phyloP scores from a whole-genome alignment of 2,113 vertebrate genomes.

The Phyllopteryx taeniolatus region DNA sequence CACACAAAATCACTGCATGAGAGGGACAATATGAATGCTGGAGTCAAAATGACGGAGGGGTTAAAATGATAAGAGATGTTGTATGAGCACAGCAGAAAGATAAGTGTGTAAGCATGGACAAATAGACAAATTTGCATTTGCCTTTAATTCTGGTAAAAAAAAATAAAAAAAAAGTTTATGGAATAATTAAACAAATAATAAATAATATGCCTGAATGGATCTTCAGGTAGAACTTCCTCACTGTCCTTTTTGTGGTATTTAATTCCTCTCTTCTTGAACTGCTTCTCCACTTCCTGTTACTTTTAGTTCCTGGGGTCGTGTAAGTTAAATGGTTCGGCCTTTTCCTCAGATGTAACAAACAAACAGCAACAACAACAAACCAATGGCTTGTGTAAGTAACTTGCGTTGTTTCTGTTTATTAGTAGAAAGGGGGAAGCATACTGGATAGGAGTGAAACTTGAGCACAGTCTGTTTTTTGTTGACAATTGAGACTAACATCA shows the following conservation, averaged over 20 bases:
- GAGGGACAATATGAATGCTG: too few species aligned
- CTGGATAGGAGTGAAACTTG: conserved; percentile 22
- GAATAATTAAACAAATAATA: too few species aligned
- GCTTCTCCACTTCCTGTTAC: neutral
- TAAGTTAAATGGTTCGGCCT: neutral
- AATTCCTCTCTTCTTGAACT: neutral
- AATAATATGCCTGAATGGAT: too few species aligned
- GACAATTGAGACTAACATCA: conserved; percentile 30
- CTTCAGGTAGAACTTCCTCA: too few species aligned
- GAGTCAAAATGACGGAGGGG: too few species aligned
- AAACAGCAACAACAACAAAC: neutral
- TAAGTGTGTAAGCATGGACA: too few species aligned
- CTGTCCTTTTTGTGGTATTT: too few species aligned
- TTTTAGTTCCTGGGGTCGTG: neutral
- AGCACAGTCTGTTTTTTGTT: conserved; percentile 54
- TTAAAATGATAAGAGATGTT: too few species aligned
- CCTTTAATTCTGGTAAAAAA: neutral
- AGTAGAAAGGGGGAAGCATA: neutral
- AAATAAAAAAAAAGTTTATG: too few species aligned
- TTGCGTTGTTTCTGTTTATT: neutral
- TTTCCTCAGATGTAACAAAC: neutral
- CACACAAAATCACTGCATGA: too few species aligned
- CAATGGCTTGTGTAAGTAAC: neutral
- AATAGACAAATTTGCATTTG: neutral
- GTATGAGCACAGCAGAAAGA: too few species aligned